Conservation (phyloP, 2,797 vertebrate species). For the Esox lucius region DNA sequence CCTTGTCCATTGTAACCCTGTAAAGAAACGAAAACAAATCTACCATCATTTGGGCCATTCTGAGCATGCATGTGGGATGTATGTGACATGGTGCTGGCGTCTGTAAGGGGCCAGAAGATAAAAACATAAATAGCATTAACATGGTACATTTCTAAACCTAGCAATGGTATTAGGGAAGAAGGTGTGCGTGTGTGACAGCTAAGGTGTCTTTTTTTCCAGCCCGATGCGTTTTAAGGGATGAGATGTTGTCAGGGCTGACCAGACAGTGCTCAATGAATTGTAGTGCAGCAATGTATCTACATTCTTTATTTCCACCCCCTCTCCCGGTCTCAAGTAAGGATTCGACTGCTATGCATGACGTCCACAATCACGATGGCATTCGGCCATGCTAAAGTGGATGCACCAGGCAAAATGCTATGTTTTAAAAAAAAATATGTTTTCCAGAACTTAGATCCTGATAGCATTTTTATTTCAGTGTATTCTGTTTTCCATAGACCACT, state of each 20-base stretch:
- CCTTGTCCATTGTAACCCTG: slow-evolving; percentile 80
- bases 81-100: slow-evolving; percentile 79
- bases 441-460: slow-evolving; percentile 40
- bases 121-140: slow-evolving; percentile 62
- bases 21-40: slow-evolving; percentile 72
- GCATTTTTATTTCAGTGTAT: slow-evolving; percentile 24
- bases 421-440: slow-evolving; percentile 25
- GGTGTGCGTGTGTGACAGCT: slow-evolving; percentile 51
- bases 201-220: slow-evolving; percentile 43
- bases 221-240: slow-evolving; percentile 38
- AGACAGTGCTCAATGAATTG: slow-evolving; percentile 40
- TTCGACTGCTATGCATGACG: slow-evolving; percentile 52
- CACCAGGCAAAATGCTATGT: slow-evolving; percentile 45
- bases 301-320: slow-evolving; percentile 24
- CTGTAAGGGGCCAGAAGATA: slow-evolving; percentile 78
- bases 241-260: slow-evolving; percentile 43
- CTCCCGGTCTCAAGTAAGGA: slow-evolving; percentile 44
- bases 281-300: slow-evolving; percentile 47
- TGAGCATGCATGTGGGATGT: slow-evolving; percentile 82
- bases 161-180: slow-evolving; percentile 53
- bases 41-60: slow-evolving; percentile 82
- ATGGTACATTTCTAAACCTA: slow-evolving; percentile 74
- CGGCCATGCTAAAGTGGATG: slow-evolving; percentile 43
- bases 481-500: slow-evolving; percentile 3
- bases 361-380: slow-evolving; percentile 52